phyloP scores from a whole-genome alignment of 2,888 invertebrate genomes.

The Monoplex corrugatus region DNA sequence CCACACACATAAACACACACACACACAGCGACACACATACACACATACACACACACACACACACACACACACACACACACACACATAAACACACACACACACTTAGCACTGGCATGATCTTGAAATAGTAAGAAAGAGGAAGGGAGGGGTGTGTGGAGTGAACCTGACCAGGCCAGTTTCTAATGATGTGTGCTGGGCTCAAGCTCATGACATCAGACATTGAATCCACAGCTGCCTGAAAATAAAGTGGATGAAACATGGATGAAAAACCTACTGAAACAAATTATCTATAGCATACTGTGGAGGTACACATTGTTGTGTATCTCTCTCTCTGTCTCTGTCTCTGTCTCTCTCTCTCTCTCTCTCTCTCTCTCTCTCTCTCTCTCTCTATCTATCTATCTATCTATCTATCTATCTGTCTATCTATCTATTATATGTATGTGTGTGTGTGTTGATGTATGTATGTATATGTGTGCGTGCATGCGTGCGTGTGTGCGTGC shows the following conservation, averaged over 20 bases:
- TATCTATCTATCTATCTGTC: background rate
- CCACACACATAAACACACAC: background rate
- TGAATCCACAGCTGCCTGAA: no score
- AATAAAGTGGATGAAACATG: no score
- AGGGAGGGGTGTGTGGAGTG: no score
- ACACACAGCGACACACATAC: background rate
- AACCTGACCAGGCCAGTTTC: no score
- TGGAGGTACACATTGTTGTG: background rate
- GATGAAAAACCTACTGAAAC: no score
- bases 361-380: slow-evolving; percentile 32
- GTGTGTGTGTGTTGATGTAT: background rate
- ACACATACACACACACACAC: background rate
- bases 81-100: background rate
- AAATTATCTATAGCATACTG: no score
- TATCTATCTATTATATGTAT: background rate
- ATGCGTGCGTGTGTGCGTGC: background rate
- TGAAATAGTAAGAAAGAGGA: no score
- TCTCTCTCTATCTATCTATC: background rate
- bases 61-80: background rate
- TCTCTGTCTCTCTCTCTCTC: background rate
- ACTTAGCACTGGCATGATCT: background rate
- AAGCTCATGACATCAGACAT: no score
- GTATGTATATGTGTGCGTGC: background rate
- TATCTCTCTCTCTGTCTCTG: background rate
- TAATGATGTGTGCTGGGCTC: no score